phyloP scores from a whole-genome alignment of 2,113 vertebrate species.

The Coreoperca whiteheadi region DNA sequence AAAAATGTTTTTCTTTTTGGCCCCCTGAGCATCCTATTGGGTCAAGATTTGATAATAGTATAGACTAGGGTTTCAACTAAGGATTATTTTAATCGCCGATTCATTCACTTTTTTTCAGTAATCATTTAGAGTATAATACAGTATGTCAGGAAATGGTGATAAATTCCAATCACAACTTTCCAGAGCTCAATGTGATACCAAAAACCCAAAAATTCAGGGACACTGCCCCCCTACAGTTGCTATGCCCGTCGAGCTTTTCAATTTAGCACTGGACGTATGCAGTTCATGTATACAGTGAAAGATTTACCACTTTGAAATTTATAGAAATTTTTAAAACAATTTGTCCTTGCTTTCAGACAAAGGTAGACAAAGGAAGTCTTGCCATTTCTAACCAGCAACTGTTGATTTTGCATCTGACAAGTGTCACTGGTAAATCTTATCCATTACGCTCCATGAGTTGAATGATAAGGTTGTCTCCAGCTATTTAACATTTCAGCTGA shows the following conservation, averaged over 20 bases:
- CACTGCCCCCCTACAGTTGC: no score
- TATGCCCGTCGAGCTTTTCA: no score
- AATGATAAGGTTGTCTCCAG: not conserved
- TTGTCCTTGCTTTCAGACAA: not conserved
- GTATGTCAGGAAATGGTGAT: not conserved
- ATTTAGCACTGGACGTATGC: no score
- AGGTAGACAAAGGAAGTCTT: not conserved
- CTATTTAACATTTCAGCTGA: not conserved
- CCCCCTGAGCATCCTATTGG: not conserved
- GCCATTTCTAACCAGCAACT: not conserved
- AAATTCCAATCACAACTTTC: not conserved
- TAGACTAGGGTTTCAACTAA: not conserved
- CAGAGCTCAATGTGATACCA: no score
- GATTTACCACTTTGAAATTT: not conserved
- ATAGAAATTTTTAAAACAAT: no score
- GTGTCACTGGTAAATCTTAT: no score
- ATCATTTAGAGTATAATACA: not conserved
- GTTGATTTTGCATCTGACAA: no score
- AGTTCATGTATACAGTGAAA: not conserved
- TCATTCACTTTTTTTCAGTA: not conserved
- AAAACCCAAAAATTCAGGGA: not conserved
- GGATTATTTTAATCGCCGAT: not conserved
- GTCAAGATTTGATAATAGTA: not conserved
- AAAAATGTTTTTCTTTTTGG: conserved; percentile 14
- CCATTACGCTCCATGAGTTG: not conserved